Percentiles rank a stretch among this genome's conserved stretches.
These are phyloP conservation scores for Rhagoletis zephyria DNA, from an alignment of 1,140 invertebrate species.

Conservation along the genomic window DNA sequence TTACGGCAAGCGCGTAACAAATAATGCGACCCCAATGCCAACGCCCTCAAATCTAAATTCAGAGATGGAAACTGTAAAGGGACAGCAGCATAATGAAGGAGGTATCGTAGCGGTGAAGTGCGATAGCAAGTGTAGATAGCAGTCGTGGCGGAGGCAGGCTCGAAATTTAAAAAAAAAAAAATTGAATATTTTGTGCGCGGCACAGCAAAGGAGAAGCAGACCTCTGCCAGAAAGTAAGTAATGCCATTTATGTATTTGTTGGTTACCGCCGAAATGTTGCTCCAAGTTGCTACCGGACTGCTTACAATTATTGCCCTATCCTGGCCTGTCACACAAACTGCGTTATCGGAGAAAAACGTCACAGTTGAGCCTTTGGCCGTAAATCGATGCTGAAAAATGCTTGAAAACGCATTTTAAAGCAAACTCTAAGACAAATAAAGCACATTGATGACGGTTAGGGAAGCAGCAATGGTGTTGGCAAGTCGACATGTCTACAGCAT, in stretches of 20 bases:
- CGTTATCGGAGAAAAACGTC: conserved; percentile 21
- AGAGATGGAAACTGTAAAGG: too few species aligned
- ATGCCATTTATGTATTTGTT: background rate
- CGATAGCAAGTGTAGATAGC: background rate
- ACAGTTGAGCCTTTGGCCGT: conserved; percentile 14
- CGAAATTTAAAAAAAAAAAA: background rate
- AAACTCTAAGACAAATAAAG: background rate
- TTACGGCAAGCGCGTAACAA: conserved; percentile 16
- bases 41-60: background rate
- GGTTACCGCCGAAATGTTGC: background rate
- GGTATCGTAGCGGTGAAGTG: background rate
- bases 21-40: conserved; percentile 27
- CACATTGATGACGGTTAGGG: background rate
- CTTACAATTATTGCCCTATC: background rate
- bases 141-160: background rate
- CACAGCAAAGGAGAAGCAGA: background rate
- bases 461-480: background rate
- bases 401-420: background rate
- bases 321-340: conserved; percentile 21
- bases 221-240: background rate
- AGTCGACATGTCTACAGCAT: background rate
- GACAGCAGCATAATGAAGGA: too few species aligned
- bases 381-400: conserved; percentile 14
- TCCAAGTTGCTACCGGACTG: background rate
- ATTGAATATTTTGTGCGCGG: conserved; percentile 31